A percentile compares a stretch with the other conserved stretches of the same genome.
phyloP scores from a whole-genome alignment of 2,113 vertebrate genomes.

The Zapus hudsonius region DNA sequence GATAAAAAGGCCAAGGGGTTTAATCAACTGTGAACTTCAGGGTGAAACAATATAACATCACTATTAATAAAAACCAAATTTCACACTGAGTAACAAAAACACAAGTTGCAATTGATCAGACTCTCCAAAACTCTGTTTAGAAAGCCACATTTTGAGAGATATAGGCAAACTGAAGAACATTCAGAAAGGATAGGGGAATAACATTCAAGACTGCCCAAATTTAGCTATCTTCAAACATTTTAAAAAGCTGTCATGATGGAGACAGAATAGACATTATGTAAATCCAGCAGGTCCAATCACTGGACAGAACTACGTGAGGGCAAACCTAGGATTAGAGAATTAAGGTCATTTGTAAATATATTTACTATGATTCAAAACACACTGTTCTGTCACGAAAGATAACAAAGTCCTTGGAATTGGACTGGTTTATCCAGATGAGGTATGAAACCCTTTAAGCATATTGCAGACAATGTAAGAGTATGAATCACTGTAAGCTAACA shows the following conservation, averaged over 20 bases:
- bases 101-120: background rate
- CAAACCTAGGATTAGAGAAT: background rate
- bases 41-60: conserved; percentile 36
- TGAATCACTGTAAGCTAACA: background rate
- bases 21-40: background rate
- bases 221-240: background rate
- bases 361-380: conserved; percentile 14
- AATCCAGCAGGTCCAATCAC: background rate
- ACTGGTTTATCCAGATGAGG: background rate
- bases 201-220: background rate
- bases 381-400: background rate
- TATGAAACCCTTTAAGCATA: background rate
- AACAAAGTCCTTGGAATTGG: background rate
- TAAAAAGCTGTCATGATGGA: background rate
- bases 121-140: background rate
- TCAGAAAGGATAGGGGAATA: background rate
- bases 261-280: background rate
- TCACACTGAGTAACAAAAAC: background rate
- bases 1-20: background rate
- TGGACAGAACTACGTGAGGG: background rate
- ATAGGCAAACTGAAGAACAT: background rate
- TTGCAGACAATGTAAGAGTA: background rate
- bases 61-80: background rate
- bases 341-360: background rate
- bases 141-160: background rate